phyloP scores from a whole-genome alignment of 64 coral and sea anemone species.

The Montipora sp. region DNA sequence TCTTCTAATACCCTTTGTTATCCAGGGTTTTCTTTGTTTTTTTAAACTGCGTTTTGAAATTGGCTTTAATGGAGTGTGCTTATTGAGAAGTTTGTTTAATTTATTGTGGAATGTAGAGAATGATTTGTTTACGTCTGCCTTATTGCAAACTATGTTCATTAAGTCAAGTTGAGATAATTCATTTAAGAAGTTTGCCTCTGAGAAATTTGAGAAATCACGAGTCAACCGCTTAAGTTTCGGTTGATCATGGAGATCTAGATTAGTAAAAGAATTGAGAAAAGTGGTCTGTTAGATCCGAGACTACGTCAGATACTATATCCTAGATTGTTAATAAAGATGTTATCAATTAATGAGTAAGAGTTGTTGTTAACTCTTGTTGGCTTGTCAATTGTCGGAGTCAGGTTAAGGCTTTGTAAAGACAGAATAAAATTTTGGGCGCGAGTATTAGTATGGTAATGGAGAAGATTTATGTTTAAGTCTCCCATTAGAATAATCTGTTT shows the following conservation, averaged over 20 bases:
- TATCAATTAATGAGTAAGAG: conserved; percentile 31
- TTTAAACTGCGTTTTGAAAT: too few species aligned
- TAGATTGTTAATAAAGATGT: conserved; percentile 38
- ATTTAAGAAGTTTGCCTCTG: too few species aligned
- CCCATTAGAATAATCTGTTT: conserved; percentile 44
- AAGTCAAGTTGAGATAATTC: too few species aligned
- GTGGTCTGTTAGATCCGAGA: not conserved
- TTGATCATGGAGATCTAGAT: conserved; percentile 52
- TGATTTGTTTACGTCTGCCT: too few species aligned
- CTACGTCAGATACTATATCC: conserved; percentile 33
- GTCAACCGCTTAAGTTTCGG: conserved; percentile 29
- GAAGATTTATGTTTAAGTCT: too few species aligned
- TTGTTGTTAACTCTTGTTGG: conserved; percentile 45
- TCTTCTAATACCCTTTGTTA: too few species aligned
- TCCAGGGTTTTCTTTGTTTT: too few species aligned
- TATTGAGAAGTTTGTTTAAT: too few species aligned
- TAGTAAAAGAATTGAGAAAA: conserved; percentile 5
- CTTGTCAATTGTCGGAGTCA: conserved; percentile 22
- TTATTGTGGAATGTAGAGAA: too few species aligned
- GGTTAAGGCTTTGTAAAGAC: conserved; percentile 1
- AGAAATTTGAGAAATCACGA: not conserved
- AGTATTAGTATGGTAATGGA: conserved; percentile 38
- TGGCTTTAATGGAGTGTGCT: too few species aligned
- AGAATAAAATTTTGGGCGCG: conserved; percentile 47
- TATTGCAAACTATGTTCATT: too few species aligned